Conservation (phyloP, 2,888 invertebrate species). For the Chrysopilus asiliformis region DNA sequence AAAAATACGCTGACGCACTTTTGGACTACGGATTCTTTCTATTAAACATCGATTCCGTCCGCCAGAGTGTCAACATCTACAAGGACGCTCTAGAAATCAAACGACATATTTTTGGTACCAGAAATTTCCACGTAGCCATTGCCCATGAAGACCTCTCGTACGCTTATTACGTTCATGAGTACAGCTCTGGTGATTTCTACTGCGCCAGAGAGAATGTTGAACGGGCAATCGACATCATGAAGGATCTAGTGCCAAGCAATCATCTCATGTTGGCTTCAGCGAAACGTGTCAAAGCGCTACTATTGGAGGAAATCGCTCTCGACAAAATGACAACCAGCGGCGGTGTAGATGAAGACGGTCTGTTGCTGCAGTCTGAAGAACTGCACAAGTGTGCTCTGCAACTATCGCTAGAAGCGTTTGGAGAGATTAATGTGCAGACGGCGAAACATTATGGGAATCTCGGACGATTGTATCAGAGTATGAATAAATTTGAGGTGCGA, state of each 20-base stretch:
- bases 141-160: slow-evolving; percentile 89
- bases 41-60: slow-evolving; percentile 74
- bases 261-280: slow-evolving; percentile 80
- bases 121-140: slow-evolving; percentile 76
- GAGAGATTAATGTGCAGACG: slow-evolving; percentile 87
- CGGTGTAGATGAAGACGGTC: slow-evolving; percentile 41
- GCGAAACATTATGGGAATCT: slow-evolving; percentile 94
- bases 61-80: slow-evolving; percentile 73
- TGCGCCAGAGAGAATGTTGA: slow-evolving; percentile 73
- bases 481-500: slow-evolving; percentile 64
- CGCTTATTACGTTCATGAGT: slow-evolving; percentile 84
- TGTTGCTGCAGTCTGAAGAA: slow-evolving; percentile 66
- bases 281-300: slow-evolving; percentile 81
- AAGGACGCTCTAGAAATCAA: slow-evolving; percentile 63
- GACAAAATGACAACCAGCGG: slow-evolving; percentile 45
- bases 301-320: slow-evolving; percentile 85
- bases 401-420: slow-evolving; percentile 69
- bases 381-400: slow-evolving; percentile 72
- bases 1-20: slow-evolving; percentile 70
- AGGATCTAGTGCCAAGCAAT: slow-evolving; percentile 62
- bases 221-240: slow-evolving; percentile 68
- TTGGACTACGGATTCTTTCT: slow-evolving; percentile 85
- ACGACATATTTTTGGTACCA: slow-evolving; percentile 63
- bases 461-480: slow-evolving; percentile 86
- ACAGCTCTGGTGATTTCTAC: slow-evolving; percentile 74